Percentiles rank a stretch among this genome's conserved stretches.
These are phyloP conservation scores for Ptychochromis oligacanthus DNA, from an alignment of 2,113 vertebrate species.

Conservation along the genomic window DNA sequence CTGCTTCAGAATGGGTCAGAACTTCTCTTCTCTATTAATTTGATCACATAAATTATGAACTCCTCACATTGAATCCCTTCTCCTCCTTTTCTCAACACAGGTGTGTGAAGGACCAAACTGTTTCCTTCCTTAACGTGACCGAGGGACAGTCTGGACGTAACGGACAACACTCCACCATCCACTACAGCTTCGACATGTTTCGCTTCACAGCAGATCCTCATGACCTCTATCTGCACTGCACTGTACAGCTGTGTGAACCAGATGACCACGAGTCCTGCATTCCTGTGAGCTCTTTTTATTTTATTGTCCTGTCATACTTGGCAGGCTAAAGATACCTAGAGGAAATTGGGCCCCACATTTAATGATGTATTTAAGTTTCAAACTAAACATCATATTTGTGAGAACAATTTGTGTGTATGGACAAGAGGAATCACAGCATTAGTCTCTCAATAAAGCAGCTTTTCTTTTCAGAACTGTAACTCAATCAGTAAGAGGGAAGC, in stretches of 20 bases:
- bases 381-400: not conserved
- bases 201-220: constrained; percentile 64
- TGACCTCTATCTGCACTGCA: constrained; percentile 79
- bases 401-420: not conserved
- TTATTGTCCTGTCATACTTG: not conserved
- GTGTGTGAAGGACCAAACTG: constrained; percentile 68
- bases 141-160: constrained; percentile 29
- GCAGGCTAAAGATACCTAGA: not conserved
- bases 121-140: constrained; percentile 54
- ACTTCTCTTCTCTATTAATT: accelerated
- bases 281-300: constrained; percentile 62
- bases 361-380: not conserved
- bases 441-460: not conserved
- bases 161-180: constrained; percentile 59
- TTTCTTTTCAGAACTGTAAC: constrained; percentile 71
- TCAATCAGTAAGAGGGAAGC: constrained; percentile 73
- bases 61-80: not conserved
- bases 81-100: constrained; percentile 25
- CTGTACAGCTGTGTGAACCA: constrained; percentile 74
- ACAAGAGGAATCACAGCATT: not conserved
- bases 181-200: constrained; percentile 80
- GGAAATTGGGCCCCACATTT: not conserved
- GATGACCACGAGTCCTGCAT: constrained; percentile 67
- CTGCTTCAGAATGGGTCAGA: constrained; percentile 76
- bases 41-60: accelerated